These are phyloP conservation scores for Phalanger gymnotis DNA, from an alignment of 2,797 vertebrate species.

Conservation along the genomic window DNA sequence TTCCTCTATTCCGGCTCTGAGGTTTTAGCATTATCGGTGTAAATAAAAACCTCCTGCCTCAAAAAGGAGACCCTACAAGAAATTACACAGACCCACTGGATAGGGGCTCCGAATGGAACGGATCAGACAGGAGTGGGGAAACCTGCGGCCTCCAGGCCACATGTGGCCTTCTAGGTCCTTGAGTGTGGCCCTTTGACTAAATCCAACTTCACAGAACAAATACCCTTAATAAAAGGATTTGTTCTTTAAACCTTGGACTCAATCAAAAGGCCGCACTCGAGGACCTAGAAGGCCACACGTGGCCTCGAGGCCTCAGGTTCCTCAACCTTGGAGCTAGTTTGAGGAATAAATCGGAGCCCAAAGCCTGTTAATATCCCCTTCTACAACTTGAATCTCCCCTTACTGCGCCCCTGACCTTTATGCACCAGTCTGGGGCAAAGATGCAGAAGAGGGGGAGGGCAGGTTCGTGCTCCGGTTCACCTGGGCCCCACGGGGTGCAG, in stretches of 20 bases:
- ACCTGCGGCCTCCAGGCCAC: no score
- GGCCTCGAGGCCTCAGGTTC: no score
- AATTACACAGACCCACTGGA: neutral
- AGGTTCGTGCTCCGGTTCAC: neutral
- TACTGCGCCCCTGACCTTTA: neutral
- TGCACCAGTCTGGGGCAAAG: neutral
- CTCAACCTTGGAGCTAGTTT: neutral
- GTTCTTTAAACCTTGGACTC: no score
- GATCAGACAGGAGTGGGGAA: no score
- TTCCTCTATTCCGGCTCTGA: neutral
- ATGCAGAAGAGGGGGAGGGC: neutral
- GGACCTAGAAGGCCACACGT: no score
- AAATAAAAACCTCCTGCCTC: neutral
- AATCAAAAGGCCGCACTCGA: no score
- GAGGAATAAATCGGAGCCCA: neutral
- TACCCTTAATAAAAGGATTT: no score
- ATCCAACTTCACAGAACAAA: no score
- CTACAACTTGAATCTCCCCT: neutral
- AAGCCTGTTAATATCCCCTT: neutral
- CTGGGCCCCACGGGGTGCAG: neutral
- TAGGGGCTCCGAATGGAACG: neutral
- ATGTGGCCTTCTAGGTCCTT: no score
- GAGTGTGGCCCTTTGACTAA: no score
- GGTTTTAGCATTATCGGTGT: neutral
- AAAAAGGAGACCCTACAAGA: neutral